These are phyloP conservation scores for Thermophis baileyi DNA, from an alignment of 2,113 vertebrate genomes.

Conservation along the genomic window DNA sequence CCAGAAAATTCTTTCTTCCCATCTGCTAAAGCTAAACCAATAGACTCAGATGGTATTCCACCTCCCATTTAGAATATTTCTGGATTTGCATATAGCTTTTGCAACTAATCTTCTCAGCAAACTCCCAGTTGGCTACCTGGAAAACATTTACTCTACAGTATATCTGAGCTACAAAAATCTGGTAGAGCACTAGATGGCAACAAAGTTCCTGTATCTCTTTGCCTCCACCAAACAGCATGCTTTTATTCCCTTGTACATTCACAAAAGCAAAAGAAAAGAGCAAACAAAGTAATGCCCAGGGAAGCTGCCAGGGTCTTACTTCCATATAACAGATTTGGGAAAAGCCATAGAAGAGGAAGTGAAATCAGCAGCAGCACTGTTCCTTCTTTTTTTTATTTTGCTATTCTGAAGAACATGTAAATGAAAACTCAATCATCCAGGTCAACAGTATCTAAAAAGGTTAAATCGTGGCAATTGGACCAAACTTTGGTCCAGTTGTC, in stretches of 20 bases:
- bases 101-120: background rate
- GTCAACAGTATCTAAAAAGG: background rate
- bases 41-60: background rate
- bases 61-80: background rate
- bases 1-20: background rate
- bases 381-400: background rate
- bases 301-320: background rate
- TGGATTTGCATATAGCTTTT: background rate
- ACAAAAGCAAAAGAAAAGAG: background rate
- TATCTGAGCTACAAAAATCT: background rate
- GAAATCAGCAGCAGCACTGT: background rate
- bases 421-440: background rate
- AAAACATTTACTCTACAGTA: background rate
- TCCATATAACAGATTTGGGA: background rate
- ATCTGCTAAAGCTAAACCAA: background rate
- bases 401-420: background rate
- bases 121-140: background rate
- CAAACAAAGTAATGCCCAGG: background rate
- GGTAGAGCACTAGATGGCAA: background rate
- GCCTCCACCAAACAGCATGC: background rate
- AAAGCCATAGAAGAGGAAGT: background rate
- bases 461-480: background rate
- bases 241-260: background rate
- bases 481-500: background rate
- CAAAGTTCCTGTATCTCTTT: background rate